Evolutionary conservation across 2,888 invertebrate genomes (phyloP), one percentile per base, ranked within the genome.

Genomic region (Gisinianus flammeolus): DNA sequence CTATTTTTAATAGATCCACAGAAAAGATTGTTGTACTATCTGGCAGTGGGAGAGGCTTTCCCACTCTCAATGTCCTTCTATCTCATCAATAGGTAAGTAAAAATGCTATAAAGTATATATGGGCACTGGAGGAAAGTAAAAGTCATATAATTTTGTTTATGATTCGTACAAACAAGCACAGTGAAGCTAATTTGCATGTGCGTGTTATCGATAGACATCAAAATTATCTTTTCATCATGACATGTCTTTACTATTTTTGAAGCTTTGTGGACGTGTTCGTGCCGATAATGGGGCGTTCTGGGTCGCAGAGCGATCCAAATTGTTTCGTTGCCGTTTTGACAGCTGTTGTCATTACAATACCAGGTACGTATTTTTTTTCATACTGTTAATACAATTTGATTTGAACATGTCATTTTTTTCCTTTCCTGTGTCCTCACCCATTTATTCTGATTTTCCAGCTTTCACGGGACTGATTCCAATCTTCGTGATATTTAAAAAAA

Each of bases 201-300:
- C 35, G 35, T 35, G 35, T 35, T 35, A 12, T 35, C 5, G 12
- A 12, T 35, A 35, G 35, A 35, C 12, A 35, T 35, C 35, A 35
- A 35, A 35, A 5, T 35, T 35, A 5, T 35, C 12, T 35, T 5
- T 35, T 35, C n/a, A n/a, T n/a, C n/a, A n/a, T n/a, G n/a, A n/a
- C n/a, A n/a, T n/a, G n/a, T 35, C 12, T 5, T 35, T 35, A 35
- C 35, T 35, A 8, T 35, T 35, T 35, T 35, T 35, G 5, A 5
- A 81, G 78, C n/a, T 68, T 84, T 10, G 76, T 82, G 0, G 83
- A 85, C 44, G 81, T 83, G 5, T 85, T 85, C 74, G 83, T 83
- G 10, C 83, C 83, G 0, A 84, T 83, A 31, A 72, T 83, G 79
- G 85, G 83, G 19, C 76, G 83, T 28, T 80, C 82, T 0, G 83